Conservation (phyloP, 2,888 invertebrate genomes). For the Alsophila aescularia region DNA sequence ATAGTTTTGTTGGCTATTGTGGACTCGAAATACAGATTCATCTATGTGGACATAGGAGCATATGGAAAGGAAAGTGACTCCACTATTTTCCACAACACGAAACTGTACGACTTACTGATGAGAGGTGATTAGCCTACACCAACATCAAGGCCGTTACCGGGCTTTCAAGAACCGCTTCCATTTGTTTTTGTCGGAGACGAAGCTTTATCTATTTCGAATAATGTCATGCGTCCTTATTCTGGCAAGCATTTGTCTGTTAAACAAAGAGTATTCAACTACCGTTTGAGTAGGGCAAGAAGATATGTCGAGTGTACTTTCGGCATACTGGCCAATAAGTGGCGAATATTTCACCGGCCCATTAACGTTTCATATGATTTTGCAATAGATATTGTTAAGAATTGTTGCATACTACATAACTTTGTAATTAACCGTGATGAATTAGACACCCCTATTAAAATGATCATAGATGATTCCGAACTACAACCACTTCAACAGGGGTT, state of each 20-base stretch:
- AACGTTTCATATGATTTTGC: not conserved
- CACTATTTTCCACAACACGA: constrained; percentile 40
- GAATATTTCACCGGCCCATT: constrained; percentile 1
- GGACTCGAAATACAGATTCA: constrained; percentile 16
- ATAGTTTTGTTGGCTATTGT: constrained; percentile 16
- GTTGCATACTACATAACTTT: constrained; percentile 3
- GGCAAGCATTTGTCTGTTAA: constrained; percentile 25
- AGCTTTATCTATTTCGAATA: constrained; percentile 19
- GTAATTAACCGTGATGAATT: constrained; percentile 32
- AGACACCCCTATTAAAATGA: constrained; percentile 35
- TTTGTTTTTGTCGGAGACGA: constrained; percentile 35
- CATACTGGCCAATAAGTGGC: constrained; percentile 23
- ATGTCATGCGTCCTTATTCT: constrained; percentile 26
- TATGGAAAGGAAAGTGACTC: constrained; percentile 43
- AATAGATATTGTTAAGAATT: not conserved
- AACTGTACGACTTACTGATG: constrained; percentile 37
- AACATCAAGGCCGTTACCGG: constrained; percentile 22
- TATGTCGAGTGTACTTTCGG: constrained; percentile 36
- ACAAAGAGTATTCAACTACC: constrained; percentile 6
- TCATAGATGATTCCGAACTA: constrained; percentile 39
- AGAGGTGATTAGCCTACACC: constrained; percentile 30
- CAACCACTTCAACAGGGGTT: constrained; percentile 29
- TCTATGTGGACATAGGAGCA: constrained; percentile 18
- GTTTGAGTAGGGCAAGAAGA: constrained; percentile 23
- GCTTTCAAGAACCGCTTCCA: constrained; percentile 22